Evolutionary conservation across 2,888 invertebrate genomes (phyloP).

Genomic region (Melieria omissa): DNA sequence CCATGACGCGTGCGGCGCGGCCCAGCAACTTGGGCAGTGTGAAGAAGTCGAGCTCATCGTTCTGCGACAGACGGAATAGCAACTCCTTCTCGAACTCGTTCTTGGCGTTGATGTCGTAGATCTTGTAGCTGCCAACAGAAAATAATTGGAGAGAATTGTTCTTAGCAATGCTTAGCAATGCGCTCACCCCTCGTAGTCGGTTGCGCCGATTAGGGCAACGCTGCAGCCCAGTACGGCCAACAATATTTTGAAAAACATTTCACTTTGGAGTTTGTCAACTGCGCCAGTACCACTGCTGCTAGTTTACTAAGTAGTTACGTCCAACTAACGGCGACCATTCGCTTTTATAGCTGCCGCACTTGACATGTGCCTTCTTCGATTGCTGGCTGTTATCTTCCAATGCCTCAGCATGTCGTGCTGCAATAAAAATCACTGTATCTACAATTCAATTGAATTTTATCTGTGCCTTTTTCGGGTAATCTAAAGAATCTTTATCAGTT

Average conservation of each 20-base stretch:
- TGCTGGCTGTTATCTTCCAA: not conserved
- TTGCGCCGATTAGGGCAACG: slow-evolving; percentile 36
- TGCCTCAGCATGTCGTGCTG: not conserved
- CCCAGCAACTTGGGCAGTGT: slow-evolving; percentile 52
- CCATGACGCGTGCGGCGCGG: slow-evolving; percentile 57
- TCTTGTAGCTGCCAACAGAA: slow-evolving; percentile 54
- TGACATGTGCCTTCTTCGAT: not conserved
- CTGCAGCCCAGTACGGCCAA: slow-evolving; percentile 21
- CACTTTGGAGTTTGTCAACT: not conserved
- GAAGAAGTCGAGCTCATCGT: slow-evolving; percentile 59
- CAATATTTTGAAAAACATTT: slow-evolving; percentile 13
- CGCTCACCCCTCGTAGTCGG: slow-evolving; percentile 53
- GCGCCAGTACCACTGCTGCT: too few relatives aligned
- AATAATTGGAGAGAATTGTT: not conserved
- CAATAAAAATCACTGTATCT: not conserved
- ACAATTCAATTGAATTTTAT: not conserved
- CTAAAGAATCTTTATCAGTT: not conserved
- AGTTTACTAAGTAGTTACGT: not conserved
- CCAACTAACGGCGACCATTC: not conserved
- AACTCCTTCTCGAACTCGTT: slow-evolving; percentile 54
- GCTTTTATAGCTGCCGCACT: slow-evolving; percentile 20
- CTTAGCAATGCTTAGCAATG: not conserved
- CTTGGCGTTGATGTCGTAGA: slow-evolving; percentile 57
- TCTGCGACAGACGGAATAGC: slow-evolving; percentile 50
- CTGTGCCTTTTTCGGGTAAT: not conserved